Evolutionary conservation across 92 coral and sea anemone species (phyloP).

Genomic region (Epizoanthus scotinus): DNA sequence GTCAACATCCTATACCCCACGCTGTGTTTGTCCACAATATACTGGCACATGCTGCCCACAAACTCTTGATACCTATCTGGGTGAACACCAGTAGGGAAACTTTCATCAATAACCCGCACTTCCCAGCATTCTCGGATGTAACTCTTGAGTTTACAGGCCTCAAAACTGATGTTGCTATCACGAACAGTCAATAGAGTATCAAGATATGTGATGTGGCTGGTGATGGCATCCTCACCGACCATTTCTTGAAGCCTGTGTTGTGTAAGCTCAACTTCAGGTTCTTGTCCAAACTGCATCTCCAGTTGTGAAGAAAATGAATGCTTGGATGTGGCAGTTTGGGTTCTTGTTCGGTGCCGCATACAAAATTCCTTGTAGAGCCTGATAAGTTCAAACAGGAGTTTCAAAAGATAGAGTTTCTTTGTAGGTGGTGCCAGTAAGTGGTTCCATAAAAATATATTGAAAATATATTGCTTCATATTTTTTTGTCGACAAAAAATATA

Average conservation of each 20-base stretch:
- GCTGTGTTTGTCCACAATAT: constrained; percentile 76
- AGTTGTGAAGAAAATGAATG: constrained; percentile 77
- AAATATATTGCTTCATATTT: too few species aligned
- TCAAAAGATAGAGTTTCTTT: neutral
- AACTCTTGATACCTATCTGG: constrained; percentile 85
- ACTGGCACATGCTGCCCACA: constrained; percentile 87
- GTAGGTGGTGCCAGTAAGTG: too few species aligned
- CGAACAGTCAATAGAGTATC: constrained; percentile 57
- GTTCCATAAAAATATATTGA: too few species aligned
- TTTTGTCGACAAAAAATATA: too few species aligned
- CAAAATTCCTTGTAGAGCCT: constrained; percentile 76
- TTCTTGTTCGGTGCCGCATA: constrained; percentile 52
- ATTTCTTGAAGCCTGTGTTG: constrained; percentile 63
- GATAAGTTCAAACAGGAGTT: neutral
- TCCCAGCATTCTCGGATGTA: constrained; percentile 92
- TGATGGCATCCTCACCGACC: constrained; percentile 50
- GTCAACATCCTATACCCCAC: constrained; percentile 54
- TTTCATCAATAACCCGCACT: constrained; percentile 70
- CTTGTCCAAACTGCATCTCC: constrained; percentile 72
- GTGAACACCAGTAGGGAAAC: constrained; percentile 84
- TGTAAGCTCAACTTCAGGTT: constrained; percentile 48
- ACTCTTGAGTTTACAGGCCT: constrained; percentile 72
- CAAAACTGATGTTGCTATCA: constrained; percentile 65
- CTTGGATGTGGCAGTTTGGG: constrained; percentile 73
- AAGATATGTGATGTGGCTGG: constrained; percentile 50